Percentiles rank a stretch among this genome's conserved stretches.
Evolutionary conservation across 2,113 vertebrate genomes (phyloP).

Genomic region (Scomber colias): DNA sequence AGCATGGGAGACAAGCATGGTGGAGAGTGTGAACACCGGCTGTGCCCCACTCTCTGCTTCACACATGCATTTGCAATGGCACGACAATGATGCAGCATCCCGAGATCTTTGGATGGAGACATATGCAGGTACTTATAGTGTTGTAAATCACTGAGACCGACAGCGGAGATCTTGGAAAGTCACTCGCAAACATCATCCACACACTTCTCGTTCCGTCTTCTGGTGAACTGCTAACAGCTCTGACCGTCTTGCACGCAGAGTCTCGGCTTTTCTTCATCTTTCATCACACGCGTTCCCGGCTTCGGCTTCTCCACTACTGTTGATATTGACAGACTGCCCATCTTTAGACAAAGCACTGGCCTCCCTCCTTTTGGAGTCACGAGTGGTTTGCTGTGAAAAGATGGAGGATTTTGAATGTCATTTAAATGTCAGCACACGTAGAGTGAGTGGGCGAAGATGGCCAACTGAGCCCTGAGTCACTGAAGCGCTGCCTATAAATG

Average conservation of each 20-base stretch:
- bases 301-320: constrained; percentile 52
- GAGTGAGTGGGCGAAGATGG: constrained; percentile 16
- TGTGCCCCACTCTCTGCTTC: constrained; percentile 44
- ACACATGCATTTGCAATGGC: constrained; percentile 73
- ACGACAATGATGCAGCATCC: constrained; percentile 77
- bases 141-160: constrained; percentile 45
- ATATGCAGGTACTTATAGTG: constrained; percentile 49
- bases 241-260: constrained; percentile 8
- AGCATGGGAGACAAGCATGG: constrained; percentile 69
- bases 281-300: constrained; percentile 52
- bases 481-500: not conserved
- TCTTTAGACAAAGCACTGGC: constrained; percentile 64
- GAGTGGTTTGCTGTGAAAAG: constrained; percentile 69
- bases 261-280: constrained; percentile 57
- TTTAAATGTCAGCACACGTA: constrained; percentile 45
- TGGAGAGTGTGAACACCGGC: constrained; percentile 51
- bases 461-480: constrained; percentile 48
- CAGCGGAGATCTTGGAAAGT: constrained; percentile 41
- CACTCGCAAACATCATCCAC: constrained; percentile 23
- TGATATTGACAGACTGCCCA: constrained; percentile 39
- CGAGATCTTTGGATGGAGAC: constrained; percentile 70
- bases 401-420: constrained; percentile 50
- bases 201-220: constrained; percentile 5
- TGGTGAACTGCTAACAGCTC: constrained; percentile 21
- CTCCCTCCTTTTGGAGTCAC: constrained; percentile 79